Percentiles rank a stretch among this genome's conserved stretches.
These are phyloP conservation scores for Lydus trimaculatus DNA, from an alignment of 2,888 invertebrate genomes.

Conservation along the genomic window DNA sequence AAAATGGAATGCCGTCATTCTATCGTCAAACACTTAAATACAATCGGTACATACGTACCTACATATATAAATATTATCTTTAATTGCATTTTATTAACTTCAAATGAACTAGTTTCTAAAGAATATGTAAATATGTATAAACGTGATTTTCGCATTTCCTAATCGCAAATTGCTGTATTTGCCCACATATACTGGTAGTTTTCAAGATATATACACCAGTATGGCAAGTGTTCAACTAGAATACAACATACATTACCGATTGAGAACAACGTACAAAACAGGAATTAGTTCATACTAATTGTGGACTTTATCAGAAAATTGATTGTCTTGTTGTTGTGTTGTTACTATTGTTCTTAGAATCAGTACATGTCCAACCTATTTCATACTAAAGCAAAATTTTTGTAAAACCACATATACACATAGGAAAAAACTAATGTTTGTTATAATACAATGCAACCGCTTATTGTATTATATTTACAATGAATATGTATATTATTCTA, in stretches of 20 bases:
- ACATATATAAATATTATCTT: background rate
- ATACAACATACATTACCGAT: constrained; percentile 20
- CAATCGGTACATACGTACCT: too few species aligned
- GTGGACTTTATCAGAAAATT: constrained; percentile 23
- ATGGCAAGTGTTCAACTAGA: background rate
- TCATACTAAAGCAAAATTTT: background rate
- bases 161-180: background rate
- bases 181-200: background rate
- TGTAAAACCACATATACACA: too few species aligned
- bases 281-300: constrained; percentile 28
- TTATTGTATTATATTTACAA: constrained; percentile 18
- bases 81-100: background rate
- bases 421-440: background rate
- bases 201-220: background rate
- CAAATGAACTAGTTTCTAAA: background rate
- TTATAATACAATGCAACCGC: constrained; percentile 20
- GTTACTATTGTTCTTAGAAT: constrained; percentile 7
- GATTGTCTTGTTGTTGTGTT: constrained; percentile 20
- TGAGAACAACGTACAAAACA: constrained; percentile 19
- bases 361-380: background rate
- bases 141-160: constrained; percentile 9
- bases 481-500: constrained; percentile 16
- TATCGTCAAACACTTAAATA: background rate
- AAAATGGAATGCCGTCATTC: background rate
- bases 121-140: background rate